Conservation (phyloP, 2,888 invertebrate genomes). For the Apamea anceps region DNA sequence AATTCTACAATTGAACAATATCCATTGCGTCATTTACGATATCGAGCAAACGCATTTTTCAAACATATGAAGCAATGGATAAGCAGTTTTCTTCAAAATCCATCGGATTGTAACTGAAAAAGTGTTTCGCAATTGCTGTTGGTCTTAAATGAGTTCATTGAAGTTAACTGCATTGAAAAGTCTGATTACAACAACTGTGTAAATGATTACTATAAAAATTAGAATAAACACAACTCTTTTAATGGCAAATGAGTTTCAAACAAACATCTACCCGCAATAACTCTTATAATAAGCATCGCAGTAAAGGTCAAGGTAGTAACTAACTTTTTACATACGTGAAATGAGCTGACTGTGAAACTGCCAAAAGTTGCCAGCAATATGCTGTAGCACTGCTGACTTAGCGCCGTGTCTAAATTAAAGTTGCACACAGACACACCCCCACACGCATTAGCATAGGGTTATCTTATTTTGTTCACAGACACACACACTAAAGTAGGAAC, state of each 20-base stretch:
- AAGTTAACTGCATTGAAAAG: not conserved
- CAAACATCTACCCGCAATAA: slow-evolving; percentile 25
- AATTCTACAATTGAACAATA: too few species aligned
- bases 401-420: slow-evolving; percentile 55
- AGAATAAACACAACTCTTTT: not conserved
- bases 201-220: not conserved
- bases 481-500: not conserved
- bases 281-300: slow-evolving; percentile 28
- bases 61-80: not conserved
- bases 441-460: not conserved
- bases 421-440: slow-evolving; percentile 27
- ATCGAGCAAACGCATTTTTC: not conserved
- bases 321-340: slow-evolving; percentile 48
- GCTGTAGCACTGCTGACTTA: slow-evolving; percentile 39
- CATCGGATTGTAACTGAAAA: not conserved
- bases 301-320: slow-evolving; percentile 46
- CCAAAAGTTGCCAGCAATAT: slow-evolving; percentile 49
- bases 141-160: not conserved
- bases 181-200: not conserved
- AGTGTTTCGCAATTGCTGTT: not conserved
- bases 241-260: slow-evolving; percentile 37
- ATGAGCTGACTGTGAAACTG: slow-evolving; percentile 38
- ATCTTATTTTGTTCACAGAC: slow-evolving; percentile 1
- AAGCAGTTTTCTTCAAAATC: not conserved
- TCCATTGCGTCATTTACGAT: not conserved